These are phyloP conservation scores for Automeris io DNA, from an alignment of 2,888 invertebrate species.

Conservation along the genomic window DNA sequence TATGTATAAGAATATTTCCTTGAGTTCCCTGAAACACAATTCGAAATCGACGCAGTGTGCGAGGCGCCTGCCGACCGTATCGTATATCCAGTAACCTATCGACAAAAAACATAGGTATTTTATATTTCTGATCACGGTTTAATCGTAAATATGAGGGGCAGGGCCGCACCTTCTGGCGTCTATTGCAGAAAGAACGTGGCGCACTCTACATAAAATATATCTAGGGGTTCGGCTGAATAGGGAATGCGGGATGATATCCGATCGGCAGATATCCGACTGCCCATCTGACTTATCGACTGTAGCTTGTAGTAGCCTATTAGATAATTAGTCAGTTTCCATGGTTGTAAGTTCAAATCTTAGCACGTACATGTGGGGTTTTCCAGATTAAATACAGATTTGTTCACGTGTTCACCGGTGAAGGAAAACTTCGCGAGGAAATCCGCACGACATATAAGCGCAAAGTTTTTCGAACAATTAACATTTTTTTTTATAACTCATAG, in stretches of 20 bases:
- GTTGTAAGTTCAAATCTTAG: no score
- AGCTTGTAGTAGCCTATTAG: no score
- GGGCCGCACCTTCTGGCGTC: conserved; percentile 70
- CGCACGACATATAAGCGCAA: no score
- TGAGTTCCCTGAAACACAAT: not conserved
- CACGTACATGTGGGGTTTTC: no score
- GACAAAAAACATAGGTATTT: conserved; percentile 64
- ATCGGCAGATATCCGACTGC: not conserved
- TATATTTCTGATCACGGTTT: conserved; percentile 75
- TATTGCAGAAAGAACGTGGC: conserved; percentile 73
- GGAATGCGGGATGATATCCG: conserved; percentile 8
- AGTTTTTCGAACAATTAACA: no score
- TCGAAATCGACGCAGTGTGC: conserved; percentile 5
- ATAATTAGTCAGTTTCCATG: no score
- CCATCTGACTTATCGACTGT: no score
- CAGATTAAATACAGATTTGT: no score
- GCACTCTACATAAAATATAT: conserved; percentile 74
- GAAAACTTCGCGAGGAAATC: no score
- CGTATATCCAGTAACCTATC: conserved; percentile 52
- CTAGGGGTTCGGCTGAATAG: conserved; percentile 33
- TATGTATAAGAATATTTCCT: not conserved
- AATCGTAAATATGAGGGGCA: conserved; percentile 76
- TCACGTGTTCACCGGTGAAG: no score
- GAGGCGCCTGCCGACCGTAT: conserved; percentile 3
- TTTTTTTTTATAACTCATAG: no score